phyloP scores from a whole-genome alignment of 1,140 invertebrate species.

The Magallana ariakensis region DNA sequence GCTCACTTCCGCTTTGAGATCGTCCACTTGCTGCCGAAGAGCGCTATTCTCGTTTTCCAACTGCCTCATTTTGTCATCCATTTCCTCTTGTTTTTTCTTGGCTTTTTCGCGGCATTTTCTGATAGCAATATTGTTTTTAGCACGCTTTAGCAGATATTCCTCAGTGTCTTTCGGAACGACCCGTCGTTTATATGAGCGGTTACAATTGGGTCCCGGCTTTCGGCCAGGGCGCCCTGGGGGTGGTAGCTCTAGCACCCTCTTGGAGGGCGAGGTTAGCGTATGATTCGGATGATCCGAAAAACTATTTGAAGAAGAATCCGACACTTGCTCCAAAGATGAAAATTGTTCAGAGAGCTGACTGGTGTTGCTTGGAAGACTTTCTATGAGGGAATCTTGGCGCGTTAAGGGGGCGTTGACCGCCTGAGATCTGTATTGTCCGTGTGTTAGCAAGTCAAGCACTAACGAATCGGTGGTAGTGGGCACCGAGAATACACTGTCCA shows the following conservation, averaged over 20 bases:
- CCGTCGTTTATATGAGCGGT: background rate
- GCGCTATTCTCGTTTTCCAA: conserved; percentile 25
- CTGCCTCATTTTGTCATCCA: background rate
- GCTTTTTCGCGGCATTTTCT: conserved; percentile 39
- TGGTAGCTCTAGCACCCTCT: background rate
- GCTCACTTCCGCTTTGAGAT: background rate
- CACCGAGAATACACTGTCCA: background rate
- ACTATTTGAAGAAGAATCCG: conserved; percentile 11
- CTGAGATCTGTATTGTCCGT: background rate
- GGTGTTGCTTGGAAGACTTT: background rate
- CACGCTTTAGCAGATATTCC: conserved; percentile 27
- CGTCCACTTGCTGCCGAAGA: background rate
- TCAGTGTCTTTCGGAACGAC: conserved; percentile 5
- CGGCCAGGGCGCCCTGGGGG: conserved; percentile 32
- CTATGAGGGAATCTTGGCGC: conserved; percentile 12
- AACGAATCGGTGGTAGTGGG: conserved; percentile 7
- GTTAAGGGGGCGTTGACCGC: background rate
- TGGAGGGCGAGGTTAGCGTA: background rate
- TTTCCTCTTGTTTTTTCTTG: conserved; percentile 13
- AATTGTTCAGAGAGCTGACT: background rate
- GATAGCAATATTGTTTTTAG: conserved; percentile 39
- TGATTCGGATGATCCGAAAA: background rate
- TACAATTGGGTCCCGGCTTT: background rate
- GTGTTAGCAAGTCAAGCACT: background rate
- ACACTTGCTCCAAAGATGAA: background rate